Conservation (phyloP, 2,888 invertebrate species). For the Ellobium chinense region DNA sequence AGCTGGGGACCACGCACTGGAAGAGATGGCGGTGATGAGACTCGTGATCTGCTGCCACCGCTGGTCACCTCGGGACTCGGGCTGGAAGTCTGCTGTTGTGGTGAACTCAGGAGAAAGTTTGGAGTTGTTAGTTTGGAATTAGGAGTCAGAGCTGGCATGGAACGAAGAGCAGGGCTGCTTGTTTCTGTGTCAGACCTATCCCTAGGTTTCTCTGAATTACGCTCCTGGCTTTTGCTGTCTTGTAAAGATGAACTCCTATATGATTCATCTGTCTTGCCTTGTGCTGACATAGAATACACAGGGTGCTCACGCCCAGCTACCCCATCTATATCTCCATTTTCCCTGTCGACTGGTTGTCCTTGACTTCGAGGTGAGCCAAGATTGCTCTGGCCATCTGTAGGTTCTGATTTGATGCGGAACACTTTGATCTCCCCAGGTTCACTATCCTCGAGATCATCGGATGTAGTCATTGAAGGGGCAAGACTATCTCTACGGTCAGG, state of each 20-base stretch:
- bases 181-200: not conserved
- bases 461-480: not conserved
- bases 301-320: too few species aligned
- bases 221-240: not conserved
- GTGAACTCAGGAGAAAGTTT: conserved; percentile 22
- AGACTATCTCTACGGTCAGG: too few species aligned
- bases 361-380: too few species aligned
- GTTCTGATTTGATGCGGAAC: conserved; percentile 2
- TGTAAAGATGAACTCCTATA: not conserved
- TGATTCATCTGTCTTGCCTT: not conserved
- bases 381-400: too few species aligned
- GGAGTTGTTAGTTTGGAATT: not conserved
- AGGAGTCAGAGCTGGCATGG: not conserved
- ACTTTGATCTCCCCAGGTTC: conserved; percentile 23
- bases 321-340: too few species aligned
- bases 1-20: not conserved
- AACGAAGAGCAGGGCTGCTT: not conserved
- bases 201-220: not conserved
- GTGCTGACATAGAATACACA: too few species aligned
- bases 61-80: conserved; percentile 5
- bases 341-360: too few species aligned
- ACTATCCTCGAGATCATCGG: conserved; percentile 14
- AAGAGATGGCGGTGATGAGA: conserved; percentile 19
- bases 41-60: conserved; percentile 3
- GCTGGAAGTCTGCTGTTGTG: conserved; percentile 30